These are phyloP conservation scores for Gonatopus flavifemur DNA, from an alignment of 1,140 invertebrate genomes.

Conservation along the genomic window DNA sequence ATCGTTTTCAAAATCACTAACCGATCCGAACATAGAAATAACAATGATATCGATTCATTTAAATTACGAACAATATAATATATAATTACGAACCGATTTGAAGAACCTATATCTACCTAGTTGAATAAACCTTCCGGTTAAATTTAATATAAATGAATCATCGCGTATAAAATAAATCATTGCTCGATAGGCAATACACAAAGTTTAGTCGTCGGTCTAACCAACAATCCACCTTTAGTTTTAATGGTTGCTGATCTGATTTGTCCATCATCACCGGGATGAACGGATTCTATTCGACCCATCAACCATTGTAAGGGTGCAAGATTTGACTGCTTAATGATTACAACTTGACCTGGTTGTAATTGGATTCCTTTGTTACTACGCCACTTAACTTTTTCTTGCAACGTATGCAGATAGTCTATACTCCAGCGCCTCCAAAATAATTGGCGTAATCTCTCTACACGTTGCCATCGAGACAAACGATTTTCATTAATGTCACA, in stretches of 20 bases:
- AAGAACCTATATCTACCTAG: too few relatives aligned
- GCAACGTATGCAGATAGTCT: conserved; percentile 38
- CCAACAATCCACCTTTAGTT: conserved; percentile 2
- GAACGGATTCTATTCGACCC: conserved; percentile 8
- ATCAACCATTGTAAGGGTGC: conserved; percentile 9
- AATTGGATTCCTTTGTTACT: not conserved
- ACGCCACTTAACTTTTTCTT: conserved; percentile 21
- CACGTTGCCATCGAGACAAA: conserved; percentile 15
- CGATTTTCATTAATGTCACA: not conserved
- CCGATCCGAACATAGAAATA: too few relatives aligned
- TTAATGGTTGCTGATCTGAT: conserved; percentile 2
- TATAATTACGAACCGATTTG: too few relatives aligned
- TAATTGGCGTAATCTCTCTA: conserved; percentile 30
- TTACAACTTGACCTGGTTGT: conserved; percentile 3
- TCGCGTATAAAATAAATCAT: too few relatives aligned
- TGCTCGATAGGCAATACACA: conserved; percentile 9
- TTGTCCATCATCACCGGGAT: conserved; percentile 5
- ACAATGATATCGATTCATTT: too few relatives aligned
- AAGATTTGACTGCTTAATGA: conserved; percentile 6
- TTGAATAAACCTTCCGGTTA: too few relatives aligned
- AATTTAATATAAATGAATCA: too few relatives aligned
- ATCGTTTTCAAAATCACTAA: too few relatives aligned
- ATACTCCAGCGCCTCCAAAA: conserved; percentile 42
- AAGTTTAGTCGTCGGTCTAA: not conserved
- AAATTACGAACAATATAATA: too few relatives aligned